These are phyloP conservation scores for Sebastes trivittatus DNA, from an alignment of 2,797 vertebrate genomes.

Conservation along the genomic window DNA sequence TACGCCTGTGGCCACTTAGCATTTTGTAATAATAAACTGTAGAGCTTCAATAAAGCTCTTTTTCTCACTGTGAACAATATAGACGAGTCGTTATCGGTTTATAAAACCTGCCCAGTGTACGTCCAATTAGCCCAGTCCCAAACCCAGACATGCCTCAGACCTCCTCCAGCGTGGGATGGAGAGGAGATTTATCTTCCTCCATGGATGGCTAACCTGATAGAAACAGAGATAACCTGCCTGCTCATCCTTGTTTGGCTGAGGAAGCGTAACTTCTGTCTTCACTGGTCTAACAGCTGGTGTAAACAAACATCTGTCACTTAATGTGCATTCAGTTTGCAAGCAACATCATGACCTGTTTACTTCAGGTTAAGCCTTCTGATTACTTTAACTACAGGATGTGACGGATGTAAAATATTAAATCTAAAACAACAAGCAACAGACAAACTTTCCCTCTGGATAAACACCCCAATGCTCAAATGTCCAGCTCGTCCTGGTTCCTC, in stretches of 20 bases:
- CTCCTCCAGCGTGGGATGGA: conserved; percentile 57
- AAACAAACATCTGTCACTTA: conserved; percentile 59
- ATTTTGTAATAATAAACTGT: neutral
- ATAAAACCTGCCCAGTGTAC: conserved; percentile 58
- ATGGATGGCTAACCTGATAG: conserved; percentile 73
- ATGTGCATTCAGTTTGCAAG: conserved; percentile 30
- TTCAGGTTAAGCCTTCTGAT: conserved; percentile 13
- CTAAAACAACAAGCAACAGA: neutral
- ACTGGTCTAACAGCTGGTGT: conserved; percentile 42
- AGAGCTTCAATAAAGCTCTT: neutral
- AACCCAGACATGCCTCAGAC: conserved; percentile 70
- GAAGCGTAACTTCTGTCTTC: conserved; percentile 55
- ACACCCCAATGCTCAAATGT: neutral
- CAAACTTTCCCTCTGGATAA: neutral
- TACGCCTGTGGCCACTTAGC: neutral
- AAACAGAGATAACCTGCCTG: conserved; percentile 72
- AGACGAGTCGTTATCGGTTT: conserved; percentile 10
- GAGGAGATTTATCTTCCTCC: conserved; percentile 62
- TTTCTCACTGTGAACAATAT: conserved; percentile 8
- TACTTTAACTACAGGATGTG: conserved; percentile 1
- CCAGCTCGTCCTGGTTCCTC: neutral
- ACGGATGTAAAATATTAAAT: neutral
- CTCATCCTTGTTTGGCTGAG: conserved; percentile 61
- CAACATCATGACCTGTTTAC: conserved; percentile 18
- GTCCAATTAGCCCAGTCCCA: conserved; percentile 59